Percentiles rank a stretch among this genome's conserved stretches.
Evolutionary conservation across 1,140 invertebrate species (phyloP).

Genomic region (Eubasilissa regina): DNA sequence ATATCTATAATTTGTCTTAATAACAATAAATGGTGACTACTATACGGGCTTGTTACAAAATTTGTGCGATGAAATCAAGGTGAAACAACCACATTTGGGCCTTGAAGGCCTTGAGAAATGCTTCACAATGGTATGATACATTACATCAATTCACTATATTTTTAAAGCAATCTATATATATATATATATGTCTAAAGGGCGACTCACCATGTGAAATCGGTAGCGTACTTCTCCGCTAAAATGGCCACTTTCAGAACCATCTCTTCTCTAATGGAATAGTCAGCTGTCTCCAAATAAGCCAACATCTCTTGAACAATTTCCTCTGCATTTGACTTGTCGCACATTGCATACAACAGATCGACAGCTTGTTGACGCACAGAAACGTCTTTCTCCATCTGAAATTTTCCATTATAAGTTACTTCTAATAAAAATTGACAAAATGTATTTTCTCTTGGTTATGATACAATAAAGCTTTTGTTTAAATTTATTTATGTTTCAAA

Average conservation of each 20-base stretch:
- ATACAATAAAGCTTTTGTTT: too few relatives aligned
- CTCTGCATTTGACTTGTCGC: conserved; percentile 98
- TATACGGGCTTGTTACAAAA: too few relatives aligned
- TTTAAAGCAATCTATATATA: not conserved
- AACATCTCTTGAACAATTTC: conserved; percentile 99
- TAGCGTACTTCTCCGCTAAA: conserved; percentile 99
- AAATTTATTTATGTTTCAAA: too few relatives aligned
- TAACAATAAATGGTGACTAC: too few relatives aligned
- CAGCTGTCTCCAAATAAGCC: conserved; percentile 98
- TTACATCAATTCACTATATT: not conserved
- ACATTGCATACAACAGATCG: conserved; percentile 99
- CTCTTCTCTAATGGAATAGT: conserved; percentile 99
- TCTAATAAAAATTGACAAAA: not conserved
- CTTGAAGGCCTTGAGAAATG: too few relatives aligned
- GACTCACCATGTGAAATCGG: conserved; percentile 96
- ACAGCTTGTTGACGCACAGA: conserved; percentile 98
- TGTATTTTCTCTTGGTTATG: too few relatives aligned
- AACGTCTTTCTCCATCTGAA: conserved; percentile 97
- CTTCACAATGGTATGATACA: too few relatives aligned
- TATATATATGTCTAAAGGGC: not conserved
- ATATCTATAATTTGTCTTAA: too few relatives aligned
- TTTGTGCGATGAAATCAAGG: too few relatives aligned
- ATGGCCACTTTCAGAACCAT: conserved; percentile 99
- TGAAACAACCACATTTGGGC: too few relatives aligned
- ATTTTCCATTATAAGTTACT: conserved; percentile 10